Conservation (phyloP, 37 sponge, comb jelly and placozoan species). For the Hexactinellida sp. region DNA sequence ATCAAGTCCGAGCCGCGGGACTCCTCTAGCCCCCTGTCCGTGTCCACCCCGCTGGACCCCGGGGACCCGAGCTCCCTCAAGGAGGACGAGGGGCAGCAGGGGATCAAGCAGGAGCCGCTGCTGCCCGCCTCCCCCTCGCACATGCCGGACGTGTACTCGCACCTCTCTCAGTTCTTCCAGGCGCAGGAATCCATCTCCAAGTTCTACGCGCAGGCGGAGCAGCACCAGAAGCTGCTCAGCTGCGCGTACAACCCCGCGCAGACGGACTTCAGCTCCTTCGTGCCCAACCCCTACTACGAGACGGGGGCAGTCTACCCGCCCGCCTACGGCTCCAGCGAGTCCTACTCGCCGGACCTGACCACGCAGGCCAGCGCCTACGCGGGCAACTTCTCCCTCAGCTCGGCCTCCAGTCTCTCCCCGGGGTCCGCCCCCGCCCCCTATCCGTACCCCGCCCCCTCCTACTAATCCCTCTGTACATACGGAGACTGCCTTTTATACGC, state of each 20-base stretch:
- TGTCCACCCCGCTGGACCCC: neutral
- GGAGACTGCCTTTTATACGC: neutral
- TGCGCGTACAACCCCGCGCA: neutral
- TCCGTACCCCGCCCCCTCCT: neutral
- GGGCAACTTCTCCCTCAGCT: constrained; percentile 7
- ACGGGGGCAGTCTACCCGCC: neutral
- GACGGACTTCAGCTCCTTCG: neutral
- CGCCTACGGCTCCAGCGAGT: neutral
- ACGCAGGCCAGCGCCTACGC: constrained; percentile 2
- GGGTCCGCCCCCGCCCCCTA: neutral
- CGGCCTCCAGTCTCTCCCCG: neutral
- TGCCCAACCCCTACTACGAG: neutral
- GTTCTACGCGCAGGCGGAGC: constrained; percentile 10
- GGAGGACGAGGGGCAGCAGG: neutral
- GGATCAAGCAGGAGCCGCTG: neutral
- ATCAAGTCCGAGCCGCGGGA: neutral
- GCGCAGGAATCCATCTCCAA: neutral
- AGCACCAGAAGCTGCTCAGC: neutral
- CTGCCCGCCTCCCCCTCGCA: neutral
- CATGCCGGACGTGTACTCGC: neutral
- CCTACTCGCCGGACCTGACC: neutral
- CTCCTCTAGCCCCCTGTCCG: neutral
- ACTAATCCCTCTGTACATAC: neutral
- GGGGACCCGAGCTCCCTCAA: neutral
- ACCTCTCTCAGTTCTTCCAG: neutral